These are phyloP conservation scores for Grammomys surdaster DNA, from an alignment of 2,113 vertebrate genomes.

Conservation along the genomic window DNA sequence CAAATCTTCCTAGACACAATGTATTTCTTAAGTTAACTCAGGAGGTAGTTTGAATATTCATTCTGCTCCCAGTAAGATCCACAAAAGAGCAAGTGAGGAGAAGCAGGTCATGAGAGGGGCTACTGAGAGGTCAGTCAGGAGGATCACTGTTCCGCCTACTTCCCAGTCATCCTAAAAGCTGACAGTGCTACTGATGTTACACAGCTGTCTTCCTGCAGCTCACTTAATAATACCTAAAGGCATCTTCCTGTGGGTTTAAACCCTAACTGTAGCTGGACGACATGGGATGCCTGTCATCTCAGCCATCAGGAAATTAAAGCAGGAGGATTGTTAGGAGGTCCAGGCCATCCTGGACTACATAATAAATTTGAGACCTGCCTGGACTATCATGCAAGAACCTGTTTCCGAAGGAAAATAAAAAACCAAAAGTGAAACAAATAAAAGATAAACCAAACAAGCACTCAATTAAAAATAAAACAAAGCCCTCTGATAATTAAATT, in stretches of 20 bases:
- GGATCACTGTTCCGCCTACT: neutral
- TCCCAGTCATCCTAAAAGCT: neutral
- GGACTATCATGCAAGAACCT: neutral
- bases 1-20: neutral
- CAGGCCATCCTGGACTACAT: neutral
- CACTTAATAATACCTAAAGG: no score
- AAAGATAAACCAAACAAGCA: neutral
- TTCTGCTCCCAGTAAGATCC: neutral
- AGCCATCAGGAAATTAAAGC: no score
- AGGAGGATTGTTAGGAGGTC: neutral
- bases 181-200: neutral
- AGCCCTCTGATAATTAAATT: neutral
- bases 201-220: neutral
- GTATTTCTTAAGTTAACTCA: conserved; percentile 13
- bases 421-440: neutral
- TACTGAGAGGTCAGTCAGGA: neutral
- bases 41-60: conserved; percentile 22
- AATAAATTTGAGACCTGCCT: neutral
- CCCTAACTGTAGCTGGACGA: neutral
- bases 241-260: neutral
- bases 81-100: neutral
- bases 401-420: neutral
- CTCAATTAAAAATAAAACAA: neutral
- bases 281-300: neutral
- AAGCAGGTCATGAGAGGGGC: neutral